phyloP scores from a whole-genome alignment of 2,797 vertebrate genomes.

The Fringilla coelebs region DNA sequence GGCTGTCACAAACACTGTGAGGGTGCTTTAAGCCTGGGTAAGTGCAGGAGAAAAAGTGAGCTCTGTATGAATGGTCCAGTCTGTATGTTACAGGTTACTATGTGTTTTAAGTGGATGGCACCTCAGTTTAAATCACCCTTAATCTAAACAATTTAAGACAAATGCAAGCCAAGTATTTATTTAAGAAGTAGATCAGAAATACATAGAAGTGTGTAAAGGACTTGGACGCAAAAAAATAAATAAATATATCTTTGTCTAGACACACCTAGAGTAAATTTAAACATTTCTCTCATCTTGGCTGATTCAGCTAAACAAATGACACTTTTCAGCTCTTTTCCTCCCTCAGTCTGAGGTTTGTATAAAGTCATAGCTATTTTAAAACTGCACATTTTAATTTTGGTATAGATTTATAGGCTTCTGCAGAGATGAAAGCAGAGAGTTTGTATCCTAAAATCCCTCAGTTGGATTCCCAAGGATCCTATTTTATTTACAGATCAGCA shows the following conservation, averaged over 20 bases:
- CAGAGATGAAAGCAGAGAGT: not conserved
- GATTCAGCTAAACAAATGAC: not conserved
- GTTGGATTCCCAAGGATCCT: not conserved
- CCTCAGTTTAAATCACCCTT: not conserved
- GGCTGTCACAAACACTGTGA: not conserved
- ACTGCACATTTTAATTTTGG: not conserved
- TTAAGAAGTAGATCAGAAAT: not conserved
- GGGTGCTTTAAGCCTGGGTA: not conserved
- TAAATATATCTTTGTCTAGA: not conserved
- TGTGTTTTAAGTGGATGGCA: not conserved
- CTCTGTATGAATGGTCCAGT: not conserved
- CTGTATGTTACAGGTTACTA: rapidly evolving
- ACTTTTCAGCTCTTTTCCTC: not conserved
- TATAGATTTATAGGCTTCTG: not conserved
- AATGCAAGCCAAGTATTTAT: not conserved
- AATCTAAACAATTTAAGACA: not conserved
- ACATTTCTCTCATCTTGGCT: not conserved
- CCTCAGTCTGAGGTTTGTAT: not conserved
- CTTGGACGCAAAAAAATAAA: not conserved
- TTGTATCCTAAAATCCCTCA: not conserved
- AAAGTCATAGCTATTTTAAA: not conserved
- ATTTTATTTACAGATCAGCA: not conserved
- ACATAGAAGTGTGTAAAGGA: not conserved
- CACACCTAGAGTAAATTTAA: not conserved
- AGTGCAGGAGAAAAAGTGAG: not conserved